Evolutionary conservation across 2,113 vertebrate genomes (phyloP).

Genomic region (Trochalopteron elliotii): DNA sequence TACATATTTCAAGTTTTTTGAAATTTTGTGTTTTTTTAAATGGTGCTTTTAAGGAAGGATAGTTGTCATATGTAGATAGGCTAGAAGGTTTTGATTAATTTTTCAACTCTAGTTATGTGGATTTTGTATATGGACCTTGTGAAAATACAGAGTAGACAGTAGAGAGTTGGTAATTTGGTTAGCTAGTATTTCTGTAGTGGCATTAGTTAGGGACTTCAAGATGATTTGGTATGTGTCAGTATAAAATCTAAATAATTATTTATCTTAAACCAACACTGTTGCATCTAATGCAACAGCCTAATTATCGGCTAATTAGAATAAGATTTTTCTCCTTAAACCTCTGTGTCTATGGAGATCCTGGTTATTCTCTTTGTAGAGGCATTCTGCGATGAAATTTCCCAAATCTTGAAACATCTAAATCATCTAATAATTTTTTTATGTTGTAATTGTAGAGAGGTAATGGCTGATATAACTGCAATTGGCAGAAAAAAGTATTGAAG

Average conservation of each 20-base stretch:
- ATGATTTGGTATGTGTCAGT: neutral
- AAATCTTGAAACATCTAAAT: neutral
- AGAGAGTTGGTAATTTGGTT: neutral
- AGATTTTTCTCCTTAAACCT: neutral
- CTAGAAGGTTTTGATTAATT: neutral
- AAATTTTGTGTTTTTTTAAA: accelerated
- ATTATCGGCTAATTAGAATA: neutral
- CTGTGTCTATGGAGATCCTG: neutral
- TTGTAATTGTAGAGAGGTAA: neutral
- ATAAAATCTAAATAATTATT: neutral
- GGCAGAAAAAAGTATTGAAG: neutral
- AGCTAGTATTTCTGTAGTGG: neutral
- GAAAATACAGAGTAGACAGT: neutral
- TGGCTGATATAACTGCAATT: neutral
- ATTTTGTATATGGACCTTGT: neutral
- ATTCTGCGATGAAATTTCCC: neutral
- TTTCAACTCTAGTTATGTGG: neutral
- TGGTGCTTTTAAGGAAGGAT: neutral
- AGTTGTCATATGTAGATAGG: neutral
- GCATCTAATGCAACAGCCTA: neutral
- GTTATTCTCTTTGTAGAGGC: neutral
- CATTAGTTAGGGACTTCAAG: neutral
- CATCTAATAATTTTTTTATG: neutral
- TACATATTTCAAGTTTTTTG: neutral
- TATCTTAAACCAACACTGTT: neutral